These are phyloP conservation scores for Peromyscus melanophrys DNA, from an alignment of 2,797 vertebrate genomes.

Conservation along the genomic window DNA sequence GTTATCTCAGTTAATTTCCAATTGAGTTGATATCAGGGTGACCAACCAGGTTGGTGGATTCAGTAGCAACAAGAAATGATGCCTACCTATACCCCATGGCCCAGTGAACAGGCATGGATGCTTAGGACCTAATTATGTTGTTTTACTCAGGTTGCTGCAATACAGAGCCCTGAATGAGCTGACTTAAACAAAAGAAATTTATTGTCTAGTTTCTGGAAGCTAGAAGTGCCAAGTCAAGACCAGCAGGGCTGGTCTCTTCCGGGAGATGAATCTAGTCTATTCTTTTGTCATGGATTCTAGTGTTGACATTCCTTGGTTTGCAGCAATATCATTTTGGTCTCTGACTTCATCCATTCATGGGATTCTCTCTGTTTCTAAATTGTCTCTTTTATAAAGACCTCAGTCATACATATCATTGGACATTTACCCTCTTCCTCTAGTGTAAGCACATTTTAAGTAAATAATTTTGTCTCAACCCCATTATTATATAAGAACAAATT, in stretches of 20 bases:
- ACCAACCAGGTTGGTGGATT: not conserved
- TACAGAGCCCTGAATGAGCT: not conserved
- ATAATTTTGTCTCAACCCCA: not conserved
- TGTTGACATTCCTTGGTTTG: not conserved
- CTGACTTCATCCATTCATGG: not conserved
- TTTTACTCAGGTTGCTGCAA: not conserved
- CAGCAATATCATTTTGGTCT: not conserved
- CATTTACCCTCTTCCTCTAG: not conserved
- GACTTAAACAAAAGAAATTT: not conserved
- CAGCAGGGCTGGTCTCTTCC: not conserved
- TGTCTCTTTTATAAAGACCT: not conserved
- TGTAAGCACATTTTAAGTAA: not conserved
- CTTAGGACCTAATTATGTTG: not conserved
- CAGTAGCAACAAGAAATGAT: not conserved
- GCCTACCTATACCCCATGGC: not conserved
- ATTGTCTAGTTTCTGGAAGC: not conserved
- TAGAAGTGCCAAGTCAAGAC: slow-evolving; percentile 7
- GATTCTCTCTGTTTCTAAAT: not conserved
- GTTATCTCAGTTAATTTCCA: not conserved
- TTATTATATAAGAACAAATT: slow-evolving; percentile 10
- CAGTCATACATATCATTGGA: not conserved
- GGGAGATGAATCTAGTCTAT: not conserved
- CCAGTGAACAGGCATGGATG: not conserved
- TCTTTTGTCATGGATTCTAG: not conserved
- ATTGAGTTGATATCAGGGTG: not conserved